Conservation (phyloP, 2,888 invertebrate genomes). For the Chrysopilus asiliformis region DNA sequence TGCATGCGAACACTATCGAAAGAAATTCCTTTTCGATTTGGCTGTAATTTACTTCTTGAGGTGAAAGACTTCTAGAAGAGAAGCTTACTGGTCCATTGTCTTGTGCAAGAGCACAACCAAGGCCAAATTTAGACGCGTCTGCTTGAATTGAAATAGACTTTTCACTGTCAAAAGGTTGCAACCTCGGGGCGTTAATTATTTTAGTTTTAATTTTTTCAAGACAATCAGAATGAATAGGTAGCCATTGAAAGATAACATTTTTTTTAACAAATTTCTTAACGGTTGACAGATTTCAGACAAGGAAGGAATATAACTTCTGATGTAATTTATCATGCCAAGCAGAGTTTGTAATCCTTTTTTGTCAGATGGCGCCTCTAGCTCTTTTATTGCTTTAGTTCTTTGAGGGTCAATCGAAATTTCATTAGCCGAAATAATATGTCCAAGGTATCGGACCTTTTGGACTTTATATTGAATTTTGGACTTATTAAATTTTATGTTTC, state of each 20-base stretch:
- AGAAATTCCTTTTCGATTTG: conserved; percentile 16
- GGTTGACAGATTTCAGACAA: conserved; percentile 11
- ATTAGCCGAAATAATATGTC: conserved; percentile 11
- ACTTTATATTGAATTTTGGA: too few relatives aligned
- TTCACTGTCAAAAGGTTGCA: too few relatives aligned
- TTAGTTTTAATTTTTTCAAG: conserved; percentile 9
- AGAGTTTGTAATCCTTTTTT: conserved; percentile 14
- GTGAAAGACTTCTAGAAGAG: conserved; percentile 11
- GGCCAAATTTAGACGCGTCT: too few relatives aligned
- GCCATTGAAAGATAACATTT: conserved; percentile 12
- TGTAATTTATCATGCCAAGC: conserved; percentile 16
- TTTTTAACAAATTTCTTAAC: conserved; percentile 13
- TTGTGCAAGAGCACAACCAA: too few relatives aligned
- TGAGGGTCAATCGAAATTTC: conserved; percentile 7
- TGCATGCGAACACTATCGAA: conserved; percentile 13
- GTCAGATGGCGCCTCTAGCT: conserved; percentile 12
- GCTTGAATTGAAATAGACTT: too few relatives aligned
- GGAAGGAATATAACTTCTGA: conserved; percentile 15
- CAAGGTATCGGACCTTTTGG: conserved; percentile 13
- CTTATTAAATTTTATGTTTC: too few relatives aligned
- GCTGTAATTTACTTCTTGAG: conserved; percentile 12
- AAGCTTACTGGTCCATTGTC: conserved; percentile 12
- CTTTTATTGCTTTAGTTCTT: conserved; percentile 9
- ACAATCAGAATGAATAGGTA: conserved; percentile 9
- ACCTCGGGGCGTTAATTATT: conserved; percentile 8